Percentiles rank a stretch among this genome's conserved stretches.
These are phyloP conservation scores for Pseudomyrmex gracilis DNA, from an alignment of 1,140 invertebrate genomes.

Conservation along the genomic window DNA sequence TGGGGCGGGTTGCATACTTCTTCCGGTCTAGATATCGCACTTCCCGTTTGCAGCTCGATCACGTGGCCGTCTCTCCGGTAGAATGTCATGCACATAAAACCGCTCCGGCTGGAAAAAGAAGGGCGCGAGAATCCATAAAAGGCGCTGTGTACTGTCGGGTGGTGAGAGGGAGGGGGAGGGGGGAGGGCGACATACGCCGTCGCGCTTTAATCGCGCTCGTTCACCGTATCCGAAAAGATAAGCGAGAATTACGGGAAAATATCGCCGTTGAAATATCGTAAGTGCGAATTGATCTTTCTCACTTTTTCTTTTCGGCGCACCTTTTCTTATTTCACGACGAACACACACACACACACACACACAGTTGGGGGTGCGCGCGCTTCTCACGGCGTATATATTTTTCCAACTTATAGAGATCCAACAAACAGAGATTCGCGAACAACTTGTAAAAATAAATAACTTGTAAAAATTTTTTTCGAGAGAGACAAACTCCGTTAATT, in stretches of 20 bases:
- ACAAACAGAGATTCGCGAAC: background rate
- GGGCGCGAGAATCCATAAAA: slow-evolving; percentile 26
- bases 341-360: too few relatives aligned
- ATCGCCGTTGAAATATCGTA: background rate
- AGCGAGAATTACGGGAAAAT: background rate
- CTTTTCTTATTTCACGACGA: background rate
- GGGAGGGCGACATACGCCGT: background rate
- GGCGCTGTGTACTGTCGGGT: background rate
- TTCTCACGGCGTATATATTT: too few relatives aligned
- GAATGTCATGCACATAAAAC: slow-evolving; percentile 94
- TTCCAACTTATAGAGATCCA: slow-evolving; percentile 2
- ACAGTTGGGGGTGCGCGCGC: too few relatives aligned
- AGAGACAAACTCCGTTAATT: too few relatives aligned
- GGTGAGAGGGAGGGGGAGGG: too few relatives aligned
- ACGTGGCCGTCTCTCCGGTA: slow-evolving; percentile 92
- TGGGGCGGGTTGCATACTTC: slow-evolving; percentile 87
- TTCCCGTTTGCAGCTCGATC: slow-evolving; percentile 92
- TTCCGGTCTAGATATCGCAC: slow-evolving; percentile 87
- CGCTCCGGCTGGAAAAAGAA: slow-evolving; percentile 89
- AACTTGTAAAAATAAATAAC: too few relatives aligned
- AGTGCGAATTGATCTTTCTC: background rate
- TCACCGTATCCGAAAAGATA: background rate
- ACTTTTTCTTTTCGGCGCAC: background rate
- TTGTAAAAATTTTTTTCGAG: too few relatives aligned
- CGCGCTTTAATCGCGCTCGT: slow-evolving; percentile 5